Base-by-base conservation (phyloP, 37 sponge, comb jelly and placozoan genomes). In the Dysidea cf. avara region DNA sequence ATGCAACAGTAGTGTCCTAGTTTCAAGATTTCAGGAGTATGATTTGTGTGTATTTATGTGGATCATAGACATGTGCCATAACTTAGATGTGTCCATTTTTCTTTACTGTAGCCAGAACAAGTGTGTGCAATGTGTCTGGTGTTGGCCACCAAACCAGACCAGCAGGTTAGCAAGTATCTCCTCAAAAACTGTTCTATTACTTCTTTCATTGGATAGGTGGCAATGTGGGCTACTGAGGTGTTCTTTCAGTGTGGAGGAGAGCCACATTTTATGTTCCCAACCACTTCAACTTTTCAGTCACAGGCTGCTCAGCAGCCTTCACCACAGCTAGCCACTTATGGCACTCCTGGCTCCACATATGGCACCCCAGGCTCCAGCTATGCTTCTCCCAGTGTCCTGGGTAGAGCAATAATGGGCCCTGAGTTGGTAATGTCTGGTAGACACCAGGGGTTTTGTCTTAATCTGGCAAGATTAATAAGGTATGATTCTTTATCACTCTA, bases 171-270 rank as follows among this genome's bases (percentile, higher is more conserved):
- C 36, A 5, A 21, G 26, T 64, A 2, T 2, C 0, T 55, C 33
- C 62, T 56, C 1, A 6, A 2, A 9, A n/a, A 24, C 7, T 18
- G 30, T 22, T 18, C 49, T 16, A 39, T 6, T 54, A 16, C 56
- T 3, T 20, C 66, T 11, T 58, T 56, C 33, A 43, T 34, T 49
- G 61, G 30, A 37, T 57, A 85, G 85, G 52, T 89, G 16, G 75
- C 90, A 18, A 28, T 30, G 11, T 74, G 72, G 61, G 97, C 94
- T 40, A 78, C 91, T 56, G 81, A 88, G 39, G 87, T 92, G 0
- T 93, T 87, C 81, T 87, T 96, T 74, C 81, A 77, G 56, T 91
- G 82, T 83, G 95, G 99, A n/a, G 99, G 95, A 17, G 95, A 97
- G 51, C 96, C 99, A 20, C 73, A 72, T 30, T 69, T 97, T 35